Conservation (phyloP, 2,113 vertebrate genomes). For the Oceanodroma tethys region DNA sequence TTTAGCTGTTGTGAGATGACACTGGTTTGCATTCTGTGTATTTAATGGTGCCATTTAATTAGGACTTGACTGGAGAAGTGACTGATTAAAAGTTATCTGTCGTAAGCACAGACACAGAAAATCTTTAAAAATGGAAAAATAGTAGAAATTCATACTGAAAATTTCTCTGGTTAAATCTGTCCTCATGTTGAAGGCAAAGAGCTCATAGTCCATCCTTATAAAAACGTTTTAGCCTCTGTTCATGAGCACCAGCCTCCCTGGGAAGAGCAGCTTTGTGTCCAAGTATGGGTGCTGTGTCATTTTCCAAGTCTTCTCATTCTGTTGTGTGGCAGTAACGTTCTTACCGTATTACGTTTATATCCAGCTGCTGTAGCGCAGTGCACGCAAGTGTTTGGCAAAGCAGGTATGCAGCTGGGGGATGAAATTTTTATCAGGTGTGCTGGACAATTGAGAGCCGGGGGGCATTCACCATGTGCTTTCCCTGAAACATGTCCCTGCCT, state of each 20-base stretch:
- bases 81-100: not conserved
- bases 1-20: not conserved
- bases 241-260: not conserved
- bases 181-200: not conserved
- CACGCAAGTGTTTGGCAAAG: not conserved
- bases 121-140: not conserved
- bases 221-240: not conserved
- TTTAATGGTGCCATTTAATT: not conserved
- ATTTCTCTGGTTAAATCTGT: not conserved
- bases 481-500: not conserved
- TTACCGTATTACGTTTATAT: fast-evolving
- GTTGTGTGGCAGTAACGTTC: not conserved
- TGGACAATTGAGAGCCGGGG: not conserved
- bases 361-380: not conserved
- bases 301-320: not conserved
- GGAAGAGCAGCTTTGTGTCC: not conserved
- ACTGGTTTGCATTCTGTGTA: not conserved
- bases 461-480: not conserved
- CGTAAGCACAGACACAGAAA: not conserved
- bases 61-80: not conserved
- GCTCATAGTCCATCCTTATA: not conserved
- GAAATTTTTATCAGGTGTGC: not conserved
- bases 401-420: not conserved
- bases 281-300: fast-evolving
- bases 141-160: not conserved